Percentiles rank a stretch among this genome's conserved stretches.
phyloP scores from a whole-genome alignment of 2,113 vertebrate genomes.

The Saguinus midas region DNA sequence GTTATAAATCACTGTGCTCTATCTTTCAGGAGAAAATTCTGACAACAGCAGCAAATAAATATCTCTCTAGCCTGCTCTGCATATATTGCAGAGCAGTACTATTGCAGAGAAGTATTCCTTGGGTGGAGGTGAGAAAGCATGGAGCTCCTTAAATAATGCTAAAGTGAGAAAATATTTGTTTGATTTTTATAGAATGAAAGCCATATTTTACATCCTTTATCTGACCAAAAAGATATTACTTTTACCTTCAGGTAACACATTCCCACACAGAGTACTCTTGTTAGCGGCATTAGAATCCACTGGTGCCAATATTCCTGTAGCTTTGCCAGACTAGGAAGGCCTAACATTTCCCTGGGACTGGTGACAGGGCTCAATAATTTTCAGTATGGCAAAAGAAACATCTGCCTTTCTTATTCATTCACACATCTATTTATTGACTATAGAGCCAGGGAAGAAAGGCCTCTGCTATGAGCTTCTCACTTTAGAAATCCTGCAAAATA shows the following conservation, averaged over 20 bases:
- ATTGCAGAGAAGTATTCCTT: no score
- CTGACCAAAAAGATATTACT: slow-evolving; percentile 30
- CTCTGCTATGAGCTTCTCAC: background rate
- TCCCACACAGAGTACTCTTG: background rate
- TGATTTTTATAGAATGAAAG: slow-evolving; percentile 23
- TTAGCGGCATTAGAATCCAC: background rate
- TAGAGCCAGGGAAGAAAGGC: background rate
- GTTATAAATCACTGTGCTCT: background rate
- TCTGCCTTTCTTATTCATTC: background rate
- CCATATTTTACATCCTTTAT: background rate
- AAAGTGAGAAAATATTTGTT: slow-evolving; percentile 14
- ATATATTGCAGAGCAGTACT: background rate
- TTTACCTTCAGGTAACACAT: background rate
- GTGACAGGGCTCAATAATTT: background rate
- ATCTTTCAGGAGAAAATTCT: background rate
- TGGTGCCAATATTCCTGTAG: background rate
- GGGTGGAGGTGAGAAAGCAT: background rate
- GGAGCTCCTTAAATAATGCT: slow-evolving; percentile 14
- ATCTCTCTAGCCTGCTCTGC: background rate
- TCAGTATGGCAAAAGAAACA: background rate
- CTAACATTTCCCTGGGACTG: background rate
- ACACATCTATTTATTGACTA: background rate
- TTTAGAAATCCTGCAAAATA: background rate
- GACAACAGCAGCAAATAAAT: background rate
- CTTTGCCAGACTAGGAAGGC: background rate